Evolutionary conservation across 1,140 invertebrate species (phyloP), one percentile per base, ranked within the genome.

Genomic region (Agraylea sexmaculata): DNA sequence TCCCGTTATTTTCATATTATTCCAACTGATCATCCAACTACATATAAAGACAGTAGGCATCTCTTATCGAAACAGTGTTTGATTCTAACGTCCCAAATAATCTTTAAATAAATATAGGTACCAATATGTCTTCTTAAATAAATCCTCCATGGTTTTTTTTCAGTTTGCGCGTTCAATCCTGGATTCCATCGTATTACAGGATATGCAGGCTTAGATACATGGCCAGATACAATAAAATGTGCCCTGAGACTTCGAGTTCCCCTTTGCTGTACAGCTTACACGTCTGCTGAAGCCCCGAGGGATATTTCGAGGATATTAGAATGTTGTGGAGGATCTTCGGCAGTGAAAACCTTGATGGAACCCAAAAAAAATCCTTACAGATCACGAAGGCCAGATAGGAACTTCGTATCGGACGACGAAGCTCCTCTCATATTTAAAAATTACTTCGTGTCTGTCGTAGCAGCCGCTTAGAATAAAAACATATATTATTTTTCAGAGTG

Each of bases 391-490:
- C 79, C 80, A 1, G 78, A 80, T 47, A 69, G 78, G 22, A 83
- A 82, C 54, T 80, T 83, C 46, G 73, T 83, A 11, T 77, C 75
- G 10, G 80, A 83, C 45, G 69, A 83, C 32, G 67, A 71, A 16
- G 68, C 63, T 12, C 78, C 79, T 0, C 58, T 83, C 13, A 73
- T 82, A 43, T 83, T 77, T 49, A 83, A 82, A 50, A 83, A 83
- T 60, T 73, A 75, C 59, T 78, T 68, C 56, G 60, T 71, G 42
- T 62, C 65, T 47, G 52, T 70, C 50, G 44, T 75, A 8, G 32
- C 40, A 4, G 30, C 21, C 4, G 33, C 12, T 7, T 19, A 4
- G n/a, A n/a, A n/a, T n/a, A n/a, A n/a, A n/a, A n/a, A n/a, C 12
- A 53, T 58, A 39, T 56, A 36, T 52, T 37, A 4, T 37, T 5